Conservation (phyloP, 2,113 vertebrate genomes). For the Glaucomys volans region DNA sequence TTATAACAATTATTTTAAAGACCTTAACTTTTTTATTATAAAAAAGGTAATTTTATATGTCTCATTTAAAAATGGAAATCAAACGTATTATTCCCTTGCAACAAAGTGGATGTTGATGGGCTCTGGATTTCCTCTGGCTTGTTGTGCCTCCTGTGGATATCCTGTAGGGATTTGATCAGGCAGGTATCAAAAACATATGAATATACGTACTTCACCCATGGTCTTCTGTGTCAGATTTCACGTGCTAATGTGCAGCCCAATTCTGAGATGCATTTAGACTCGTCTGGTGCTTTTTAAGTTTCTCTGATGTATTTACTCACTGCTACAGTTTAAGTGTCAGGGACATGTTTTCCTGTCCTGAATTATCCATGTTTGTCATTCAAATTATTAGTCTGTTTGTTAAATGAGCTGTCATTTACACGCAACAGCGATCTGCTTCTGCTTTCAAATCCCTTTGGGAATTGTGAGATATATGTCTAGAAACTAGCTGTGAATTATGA, state of each 20-base stretch:
- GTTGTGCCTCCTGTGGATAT: background rate
- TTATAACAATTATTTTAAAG: constrained; percentile 28
- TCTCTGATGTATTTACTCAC: constrained; percentile 40
- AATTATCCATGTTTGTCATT: constrained; percentile 65
- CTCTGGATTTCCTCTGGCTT: background rate
- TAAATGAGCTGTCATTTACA: constrained; percentile 55
- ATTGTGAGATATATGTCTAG: constrained; percentile 58
- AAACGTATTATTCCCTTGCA: background rate
- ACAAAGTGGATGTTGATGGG: background rate
- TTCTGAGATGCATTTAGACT: constrained; percentile 41
- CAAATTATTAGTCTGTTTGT: constrained; percentile 60
- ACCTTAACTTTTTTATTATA: background rate
- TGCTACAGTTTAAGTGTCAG: constrained; percentile 43
- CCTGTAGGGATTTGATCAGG: background rate
- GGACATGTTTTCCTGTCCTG: constrained; percentile 44
- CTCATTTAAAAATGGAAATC: background rate
- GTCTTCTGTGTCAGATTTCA: constrained; percentile 15
- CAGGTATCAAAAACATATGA: background rate
- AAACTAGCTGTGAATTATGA: constrained; percentile 27
- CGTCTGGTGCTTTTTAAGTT: constrained; percentile 25
- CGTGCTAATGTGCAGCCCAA: background rate
- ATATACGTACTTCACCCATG: background rate
- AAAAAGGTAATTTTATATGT: constrained; percentile 17
- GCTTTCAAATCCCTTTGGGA: constrained; percentile 38
- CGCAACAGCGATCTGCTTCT: background rate